Evolutionary conservation across 2,113 vertebrate genomes (phyloP).

Genomic region (Pagrus major): DNA sequence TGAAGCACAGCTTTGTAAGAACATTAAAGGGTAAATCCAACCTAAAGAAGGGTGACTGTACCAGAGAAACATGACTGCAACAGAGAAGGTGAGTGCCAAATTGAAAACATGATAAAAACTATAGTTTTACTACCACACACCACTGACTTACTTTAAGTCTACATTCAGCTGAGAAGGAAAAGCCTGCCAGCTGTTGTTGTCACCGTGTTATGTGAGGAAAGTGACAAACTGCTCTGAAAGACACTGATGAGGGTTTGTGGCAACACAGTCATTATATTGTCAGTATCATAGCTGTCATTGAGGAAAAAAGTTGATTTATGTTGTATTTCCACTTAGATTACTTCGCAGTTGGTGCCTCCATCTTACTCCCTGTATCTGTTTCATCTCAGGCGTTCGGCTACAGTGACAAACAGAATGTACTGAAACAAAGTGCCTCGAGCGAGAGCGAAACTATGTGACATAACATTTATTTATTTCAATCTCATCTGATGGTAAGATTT

Average conservation of each 20-base stretch:
- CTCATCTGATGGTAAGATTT: not conserved
- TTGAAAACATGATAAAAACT: no score
- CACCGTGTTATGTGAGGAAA: not conserved
- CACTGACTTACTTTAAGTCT: not conserved
- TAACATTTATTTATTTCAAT: not conserved
- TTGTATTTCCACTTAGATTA: not conserved
- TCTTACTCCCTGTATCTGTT: constrained; percentile 12
- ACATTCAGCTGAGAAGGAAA: not conserved
- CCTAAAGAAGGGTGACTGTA: no score
- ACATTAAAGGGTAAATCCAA: no score
- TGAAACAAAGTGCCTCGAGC: not conserved
- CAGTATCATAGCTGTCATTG: no score
- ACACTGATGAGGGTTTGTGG: constrained; percentile 31
- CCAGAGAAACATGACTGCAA: no score
- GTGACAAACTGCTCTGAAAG: not conserved
- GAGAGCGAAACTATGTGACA: not conserved
- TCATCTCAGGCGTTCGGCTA: not conserved
- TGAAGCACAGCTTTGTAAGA: no score
- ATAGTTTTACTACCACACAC: no score
- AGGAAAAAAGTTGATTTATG: no score
- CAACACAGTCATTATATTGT: constrained; percentile 4
- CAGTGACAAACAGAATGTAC: not conserved
- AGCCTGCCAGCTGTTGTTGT: not conserved
- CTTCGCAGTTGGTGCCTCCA: not conserved
- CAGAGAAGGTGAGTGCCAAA: no score